These are phyloP conservation scores for Epistrophella euchroma DNA, from an alignment of 2,888 invertebrate species.

Conservation along the genomic window DNA sequence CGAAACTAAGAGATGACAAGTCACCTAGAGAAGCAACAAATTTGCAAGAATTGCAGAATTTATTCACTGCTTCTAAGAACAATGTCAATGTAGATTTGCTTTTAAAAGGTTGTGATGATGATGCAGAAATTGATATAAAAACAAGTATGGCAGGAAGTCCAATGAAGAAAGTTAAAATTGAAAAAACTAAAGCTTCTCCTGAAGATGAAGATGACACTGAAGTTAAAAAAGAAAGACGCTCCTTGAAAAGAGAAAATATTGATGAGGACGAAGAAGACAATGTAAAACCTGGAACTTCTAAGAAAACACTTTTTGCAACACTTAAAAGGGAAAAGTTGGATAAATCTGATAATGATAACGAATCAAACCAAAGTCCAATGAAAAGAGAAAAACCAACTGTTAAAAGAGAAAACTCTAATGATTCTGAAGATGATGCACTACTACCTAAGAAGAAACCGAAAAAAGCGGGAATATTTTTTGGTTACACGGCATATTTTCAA, in stretches of 20 bases:
- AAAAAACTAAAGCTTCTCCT: constrained; percentile 40
- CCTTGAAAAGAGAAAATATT: not conserved
- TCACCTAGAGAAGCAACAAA: constrained; percentile 93
- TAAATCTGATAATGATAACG: not conserved
- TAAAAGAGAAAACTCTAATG: constrained; percentile 59
- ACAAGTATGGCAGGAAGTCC: constrained; percentile 62
- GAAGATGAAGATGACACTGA: not conserved
- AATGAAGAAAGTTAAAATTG: constrained; percentile 57
- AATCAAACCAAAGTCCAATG: constrained; percentile 8
- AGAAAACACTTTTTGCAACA: not conserved
- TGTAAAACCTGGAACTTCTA: not conserved
- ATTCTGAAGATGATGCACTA: constrained; percentile 29
- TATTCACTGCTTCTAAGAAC: constrained; percentile 88
- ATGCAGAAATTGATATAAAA: constrained; percentile 57
- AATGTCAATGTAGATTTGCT: constrained; percentile 82
- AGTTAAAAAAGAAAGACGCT: constrained; percentile 8
- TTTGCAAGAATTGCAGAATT: constrained; percentile 88
- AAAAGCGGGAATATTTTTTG: constrained; percentile 60
- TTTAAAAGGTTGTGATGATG: constrained; percentile 77
- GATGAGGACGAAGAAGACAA: not conserved
- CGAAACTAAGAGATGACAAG: constrained; percentile 93
- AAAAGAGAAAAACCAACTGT: constrained; percentile 37
- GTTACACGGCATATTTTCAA: constrained; percentile 64
- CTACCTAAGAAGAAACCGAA: constrained; percentile 45
- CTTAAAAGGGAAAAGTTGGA: constrained; percentile 4